Evolutionary conservation across 2,797 vertebrate species (phyloP), one percentile per base, ranked within the genome.

Genomic region (Neosilurus hyrtlii): DNA sequence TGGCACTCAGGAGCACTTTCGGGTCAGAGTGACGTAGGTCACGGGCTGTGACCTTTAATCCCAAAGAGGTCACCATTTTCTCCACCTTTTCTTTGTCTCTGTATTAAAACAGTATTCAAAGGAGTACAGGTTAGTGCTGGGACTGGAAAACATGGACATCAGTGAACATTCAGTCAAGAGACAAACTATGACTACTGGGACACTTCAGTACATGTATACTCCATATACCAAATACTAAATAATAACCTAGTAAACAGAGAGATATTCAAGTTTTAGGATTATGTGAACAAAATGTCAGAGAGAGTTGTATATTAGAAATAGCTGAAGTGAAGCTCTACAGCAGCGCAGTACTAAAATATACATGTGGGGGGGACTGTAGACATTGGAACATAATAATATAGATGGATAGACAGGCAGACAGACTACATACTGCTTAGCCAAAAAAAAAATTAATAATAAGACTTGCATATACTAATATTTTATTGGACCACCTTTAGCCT

Each of bases 31-130:
- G 97, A 0, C 95, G 93, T 0, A 92, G 93, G 87, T 99, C 98
- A 10, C 97, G 93, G 22, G 94, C 88, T 82, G 93, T 92, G 62
- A 99, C 92, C 86, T 94, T 96, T 70, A 99, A 22, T 5, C 95
- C 97, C 18, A 99, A 92, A 3, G 97, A 97, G 1, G 92, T 90
- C 85, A 99, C 91, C 86, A 99, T 96, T 92, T 96, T 99, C 56
- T 97, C 96, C 87, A 97, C 95, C 91, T 97, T 98, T 57, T 97
- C 96, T 90, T 96, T 96, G 90, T 99, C 97, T 89, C 98, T 99
- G 79, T 26, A 37, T 16, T 49, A 51, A 75, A 78, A 63, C n/a
- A 78, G 37, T 14, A 78, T 63, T 24, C 49, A 26, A 7, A 63
- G 22, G 24, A 26, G 4, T 11, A 63, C 8, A 24, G 14, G 22